Conservation (phyloP, 2,113 vertebrate species). For the Corythaeola cristata region DNA sequence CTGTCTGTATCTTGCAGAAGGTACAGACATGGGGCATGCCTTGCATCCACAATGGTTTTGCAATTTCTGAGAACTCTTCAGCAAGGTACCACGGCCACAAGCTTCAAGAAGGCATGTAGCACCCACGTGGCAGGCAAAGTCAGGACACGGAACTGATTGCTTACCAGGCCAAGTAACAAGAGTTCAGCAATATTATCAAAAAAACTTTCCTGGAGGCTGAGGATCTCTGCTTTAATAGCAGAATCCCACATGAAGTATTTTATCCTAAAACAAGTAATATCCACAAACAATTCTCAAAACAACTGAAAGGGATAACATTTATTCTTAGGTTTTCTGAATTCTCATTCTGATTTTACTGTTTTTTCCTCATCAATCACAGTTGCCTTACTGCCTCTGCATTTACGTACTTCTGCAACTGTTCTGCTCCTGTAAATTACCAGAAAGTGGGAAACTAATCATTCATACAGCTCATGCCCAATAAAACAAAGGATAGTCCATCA, state of each 20-base stretch:
- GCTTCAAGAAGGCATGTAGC: background rate
- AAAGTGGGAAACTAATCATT: background rate
- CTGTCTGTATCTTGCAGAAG: background rate
- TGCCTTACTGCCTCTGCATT: background rate
- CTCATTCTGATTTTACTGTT: background rate
- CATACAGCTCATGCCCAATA: background rate
- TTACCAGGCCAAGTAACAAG: background rate
- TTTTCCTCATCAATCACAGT: background rate
- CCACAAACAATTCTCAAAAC: background rate
- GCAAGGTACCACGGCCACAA: background rate
- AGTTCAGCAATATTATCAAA: background rate
- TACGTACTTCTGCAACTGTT: background rate
- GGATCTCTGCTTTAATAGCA: background rate
- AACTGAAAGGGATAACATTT: background rate
- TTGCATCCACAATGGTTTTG: background rate
- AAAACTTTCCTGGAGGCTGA: background rate
- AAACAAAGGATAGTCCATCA: background rate
- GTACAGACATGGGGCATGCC: background rate
- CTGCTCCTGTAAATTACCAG: background rate
- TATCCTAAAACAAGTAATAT: background rate
- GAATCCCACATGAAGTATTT: background rate
- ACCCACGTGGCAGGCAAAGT: background rate
- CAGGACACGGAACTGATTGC: background rate
- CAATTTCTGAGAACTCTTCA: background rate
- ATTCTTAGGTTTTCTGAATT: background rate